These are phyloP conservation scores for Penaeus chinensis DNA, from an alignment of 1,140 invertebrate genomes.

Conservation along the genomic window DNA sequence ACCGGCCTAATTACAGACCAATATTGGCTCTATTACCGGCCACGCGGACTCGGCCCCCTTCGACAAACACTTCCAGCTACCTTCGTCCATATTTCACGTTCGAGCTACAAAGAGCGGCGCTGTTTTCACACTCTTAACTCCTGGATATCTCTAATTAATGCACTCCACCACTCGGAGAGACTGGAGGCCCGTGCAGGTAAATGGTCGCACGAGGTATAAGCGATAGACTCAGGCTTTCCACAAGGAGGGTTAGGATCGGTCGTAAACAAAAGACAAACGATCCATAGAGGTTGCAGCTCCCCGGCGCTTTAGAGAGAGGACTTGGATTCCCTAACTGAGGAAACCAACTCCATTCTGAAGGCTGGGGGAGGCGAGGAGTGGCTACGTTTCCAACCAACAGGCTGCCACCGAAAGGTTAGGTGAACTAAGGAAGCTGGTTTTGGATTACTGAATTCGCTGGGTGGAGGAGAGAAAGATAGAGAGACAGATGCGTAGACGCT, in stretches of 20 bases:
- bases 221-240: too few relatives aligned
- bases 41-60: conserved; percentile 8
- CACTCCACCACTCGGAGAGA: too few relatives aligned
- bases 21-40: conserved; percentile 63
- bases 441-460: neutral
- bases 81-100: conserved; percentile 39
- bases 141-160: neutral
- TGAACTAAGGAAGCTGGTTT: neutral
- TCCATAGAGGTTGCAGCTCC: too few relatives aligned
- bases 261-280: too few relatives aligned
- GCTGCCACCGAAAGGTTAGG: neutral
- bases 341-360: too few relatives aligned
- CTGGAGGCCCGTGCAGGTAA: too few relatives aligned
- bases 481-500: too few relatives aligned
- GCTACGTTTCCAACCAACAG: neutral
- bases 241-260: too few relatives aligned
- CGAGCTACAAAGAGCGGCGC: neutral
- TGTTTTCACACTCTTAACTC: neutral
- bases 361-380: too few relatives aligned
- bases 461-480: neutral
- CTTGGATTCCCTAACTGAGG: too few relatives aligned
- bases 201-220: too few relatives aligned
- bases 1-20: conserved; percentile 60
- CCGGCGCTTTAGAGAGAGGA: too few relatives aligned
- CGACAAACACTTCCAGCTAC: conserved; percentile 33